Percentiles rank a stretch among this genome's conserved stretches.
Conservation (phyloP, 2,888 invertebrate genomes). For the Dolichopus griseipennis region DNA sequence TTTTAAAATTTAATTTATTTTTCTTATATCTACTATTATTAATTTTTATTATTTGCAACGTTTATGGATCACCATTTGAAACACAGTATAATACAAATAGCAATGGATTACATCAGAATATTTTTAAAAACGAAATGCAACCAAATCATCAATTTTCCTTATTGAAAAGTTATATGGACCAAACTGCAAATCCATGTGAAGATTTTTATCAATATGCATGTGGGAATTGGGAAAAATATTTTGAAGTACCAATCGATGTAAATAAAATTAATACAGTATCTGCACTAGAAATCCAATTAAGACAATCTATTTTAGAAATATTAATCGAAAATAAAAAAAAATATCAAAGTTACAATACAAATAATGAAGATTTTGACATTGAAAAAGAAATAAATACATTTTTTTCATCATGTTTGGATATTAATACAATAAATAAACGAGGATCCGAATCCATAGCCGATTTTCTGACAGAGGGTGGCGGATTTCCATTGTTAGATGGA, state of each 20-base stretch:
- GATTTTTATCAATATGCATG: slow-evolving; percentile 21
- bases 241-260: slow-evolving; percentile 22
- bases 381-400: slow-evolving; percentile 21
- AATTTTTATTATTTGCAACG: too few species aligned
- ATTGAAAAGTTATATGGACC: slow-evolving; percentile 22
- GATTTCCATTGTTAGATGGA: slow-evolving; percentile 21
- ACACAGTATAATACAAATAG: too few species aligned
- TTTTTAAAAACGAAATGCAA: slow-evolving; percentile 13
- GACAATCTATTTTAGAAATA: slow-evolving; percentile 18
- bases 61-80: too few species aligned
- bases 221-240: slow-evolving; percentile 18
- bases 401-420: slow-evolving; percentile 19
- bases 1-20: too few species aligned
- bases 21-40: too few species aligned
- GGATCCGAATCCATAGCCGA: slow-evolving; percentile 19
- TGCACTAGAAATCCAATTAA: slow-evolving; percentile 20
- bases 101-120: neutral
- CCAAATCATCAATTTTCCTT: slow-evolving; percentile 18
- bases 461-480: slow-evolving; percentile 21
- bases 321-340: neutral
- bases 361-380: slow-evolving; percentile 16
- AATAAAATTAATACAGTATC: slow-evolving; percentile 19
- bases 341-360: too few species aligned
- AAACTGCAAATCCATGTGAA: slow-evolving; percentile 20
- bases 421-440: slow-evolving; percentile 19